Percentiles rank a stretch among this genome's conserved stretches.
These are phyloP conservation scores for Steromphala cineraria DNA, from an alignment of 2,888 invertebrate species.

Conservation along the genomic window DNA sequence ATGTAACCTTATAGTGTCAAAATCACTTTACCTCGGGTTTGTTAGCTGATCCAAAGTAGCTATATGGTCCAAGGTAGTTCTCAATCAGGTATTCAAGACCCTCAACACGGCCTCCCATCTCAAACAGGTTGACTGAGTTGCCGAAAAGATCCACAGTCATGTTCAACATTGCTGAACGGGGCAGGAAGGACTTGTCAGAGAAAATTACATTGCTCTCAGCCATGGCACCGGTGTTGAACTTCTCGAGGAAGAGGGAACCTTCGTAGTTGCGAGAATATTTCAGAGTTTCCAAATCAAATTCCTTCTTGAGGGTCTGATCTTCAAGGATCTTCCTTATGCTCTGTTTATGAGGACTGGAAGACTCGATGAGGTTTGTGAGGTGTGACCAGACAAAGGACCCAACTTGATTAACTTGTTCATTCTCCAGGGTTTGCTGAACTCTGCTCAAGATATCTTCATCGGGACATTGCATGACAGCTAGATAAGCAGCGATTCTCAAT, in stretches of 20 bases:
- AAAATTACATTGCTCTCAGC: slow-evolving; percentile 73
- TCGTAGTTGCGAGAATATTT: slow-evolving; percentile 95
- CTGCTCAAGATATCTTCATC: slow-evolving; percentile 84
- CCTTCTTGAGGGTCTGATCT: slow-evolving; percentile 85
- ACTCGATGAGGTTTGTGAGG: slow-evolving; percentile 89
- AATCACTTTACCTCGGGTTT: not conserved
- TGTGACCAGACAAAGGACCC: slow-evolving; percentile 97
- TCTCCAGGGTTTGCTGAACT: slow-evolving; percentile 78
- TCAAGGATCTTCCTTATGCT: slow-evolving; percentile 90
- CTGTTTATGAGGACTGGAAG: slow-evolving; percentile 88
- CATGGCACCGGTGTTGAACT: slow-evolving; percentile 81
- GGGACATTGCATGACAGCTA: slow-evolving; percentile 93
- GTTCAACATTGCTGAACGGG: slow-evolving; percentile 72
- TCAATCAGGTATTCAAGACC: slow-evolving; percentile 91
- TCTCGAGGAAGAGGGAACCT: slow-evolving; percentile 85
- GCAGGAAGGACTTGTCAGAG: slow-evolving; percentile 72
- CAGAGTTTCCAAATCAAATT: slow-evolving; percentile 89
- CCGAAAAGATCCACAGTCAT: slow-evolving; percentile 79
- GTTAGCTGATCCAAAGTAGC: slow-evolving; percentile 74
- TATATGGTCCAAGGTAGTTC: slow-evolving; percentile 84
- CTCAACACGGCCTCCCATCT: slow-evolving; percentile 88
- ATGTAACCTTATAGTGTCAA: not conserved
- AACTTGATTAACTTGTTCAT: slow-evolving; percentile 81
- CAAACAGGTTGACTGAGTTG: slow-evolving; percentile 89
- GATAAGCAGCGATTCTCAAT: slow-evolving; percentile 89